Evolutionary conservation across 2,797 vertebrate genomes (phyloP), one percentile per base, ranked within the genome.

Genomic region (Otolemur crassicaudatus): DNA sequence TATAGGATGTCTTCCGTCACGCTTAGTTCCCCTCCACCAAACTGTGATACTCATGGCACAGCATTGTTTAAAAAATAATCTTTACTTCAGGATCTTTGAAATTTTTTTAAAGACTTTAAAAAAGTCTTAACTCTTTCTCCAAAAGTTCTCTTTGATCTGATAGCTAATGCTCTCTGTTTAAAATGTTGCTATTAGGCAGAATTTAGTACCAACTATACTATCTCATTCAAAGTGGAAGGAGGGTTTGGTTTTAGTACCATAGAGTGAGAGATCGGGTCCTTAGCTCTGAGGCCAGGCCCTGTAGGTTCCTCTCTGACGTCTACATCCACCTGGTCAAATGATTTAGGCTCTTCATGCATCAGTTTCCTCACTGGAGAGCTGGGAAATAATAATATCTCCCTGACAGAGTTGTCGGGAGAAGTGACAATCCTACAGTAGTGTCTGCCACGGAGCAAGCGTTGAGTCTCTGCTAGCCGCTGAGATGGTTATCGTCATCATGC

Each of bases 401-500:
- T 87, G 13, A 19, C 4, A 22, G 20, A 56, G 87, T 6, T 23
- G 10, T 56, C 19, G 2, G 80, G 53, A 79, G 90, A 29, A 22
- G n/a, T 7, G 10, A 56, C 29, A 43, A 13, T n/a, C 43, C 73
- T 27, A n/a, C 56, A 69, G 7, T 1, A 34, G 76, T 17, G 13
- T 43, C 49, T 19, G 14, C 81, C 14, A 9, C 29, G 65, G 7
- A 43, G 23, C 43, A 23, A 37, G 34, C 31, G 1, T 34, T 92
- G 49, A 7, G 94, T 31, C 14, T 65, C 2, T 9, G 23, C 13
- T 9, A 17, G 22, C 29, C 31, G 31, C 65, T 13, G 0, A 22
- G 20, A 12, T 34, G 29, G 0, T 75, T 5, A 0, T n/a, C 60
- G 0, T 60, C 6, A 0, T 12, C n/a, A 25, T 4, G 3, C 37